A percentile compares a stretch with the other conserved stretches of the same genome.
These are phyloP conservation scores for Drosophila takahashii DNA, from an alignment of 1,140 invertebrate genomes.

Conservation along the genomic window DNA sequence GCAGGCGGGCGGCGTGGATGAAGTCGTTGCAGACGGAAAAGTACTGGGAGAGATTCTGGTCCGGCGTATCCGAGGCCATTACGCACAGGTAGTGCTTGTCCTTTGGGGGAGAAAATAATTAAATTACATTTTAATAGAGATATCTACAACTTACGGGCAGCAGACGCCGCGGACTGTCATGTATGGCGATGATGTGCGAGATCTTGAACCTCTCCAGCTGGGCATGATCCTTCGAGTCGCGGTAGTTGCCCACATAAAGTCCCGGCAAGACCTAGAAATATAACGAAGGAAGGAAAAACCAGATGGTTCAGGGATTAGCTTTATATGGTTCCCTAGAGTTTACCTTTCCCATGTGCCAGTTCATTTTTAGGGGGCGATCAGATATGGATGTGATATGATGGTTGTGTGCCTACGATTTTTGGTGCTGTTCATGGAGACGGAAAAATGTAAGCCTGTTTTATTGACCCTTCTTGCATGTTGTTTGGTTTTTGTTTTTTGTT, in stretches of 20 bases:
- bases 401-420: constrained; percentile 5
- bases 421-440: background rate
- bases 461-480: constrained; percentile 10
- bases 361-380: constrained; percentile 32
- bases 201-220: constrained; percentile 96
- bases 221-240: constrained; percentile 95
- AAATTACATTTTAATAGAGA: background rate
- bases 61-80: constrained; percentile 95
- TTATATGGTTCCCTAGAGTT: background rate
- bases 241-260: constrained; percentile 94
- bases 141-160: constrained; percentile 88
- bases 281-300: constrained; percentile 9
- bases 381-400: background rate
- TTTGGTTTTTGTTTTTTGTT: constrained; percentile 29
- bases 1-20: constrained; percentile 94
- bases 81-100: constrained; percentile 98
- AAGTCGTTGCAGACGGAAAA: constrained; percentile 98
- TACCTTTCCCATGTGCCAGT: constrained; percentile 71
- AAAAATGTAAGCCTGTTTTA: constrained; percentile 15
- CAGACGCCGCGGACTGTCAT: constrained; percentile 94
- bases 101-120: constrained; percentile 87
- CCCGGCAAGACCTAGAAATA: constrained; percentile 91
- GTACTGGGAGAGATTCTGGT: constrained; percentile 96
- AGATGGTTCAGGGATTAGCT: background rate
- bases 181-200: constrained; percentile 97